Conservation (phyloP, 2,888 invertebrate genomes). For the Rhorus exstirpatorius region DNA sequence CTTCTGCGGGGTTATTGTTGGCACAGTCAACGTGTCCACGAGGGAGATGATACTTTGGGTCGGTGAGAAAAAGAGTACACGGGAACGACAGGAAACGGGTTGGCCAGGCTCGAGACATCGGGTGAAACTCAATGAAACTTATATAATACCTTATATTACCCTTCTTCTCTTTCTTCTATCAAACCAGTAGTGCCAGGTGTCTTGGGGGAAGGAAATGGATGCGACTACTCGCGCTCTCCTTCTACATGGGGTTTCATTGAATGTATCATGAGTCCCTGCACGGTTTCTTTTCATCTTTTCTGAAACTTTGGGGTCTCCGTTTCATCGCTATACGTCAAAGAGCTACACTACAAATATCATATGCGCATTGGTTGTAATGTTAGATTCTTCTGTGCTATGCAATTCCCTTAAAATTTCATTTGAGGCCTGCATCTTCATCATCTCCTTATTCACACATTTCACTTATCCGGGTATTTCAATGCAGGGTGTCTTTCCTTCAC, state of each 20-base stretch:
- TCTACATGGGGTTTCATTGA: slow-evolving; percentile 8
- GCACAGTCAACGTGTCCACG: no score
- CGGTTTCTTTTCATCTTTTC: slow-evolving; percentile 45
- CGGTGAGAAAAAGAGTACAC: background rate
- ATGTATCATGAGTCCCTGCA: slow-evolving; percentile 52
- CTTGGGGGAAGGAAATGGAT: slow-evolving; percentile 52
- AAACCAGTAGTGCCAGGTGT: slow-evolving; percentile 47
- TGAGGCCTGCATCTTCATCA: slow-evolving; percentile 1
- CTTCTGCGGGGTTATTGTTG: background rate
- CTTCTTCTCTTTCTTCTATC: slow-evolving; percentile 51
- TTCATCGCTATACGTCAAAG: slow-evolving; percentile 24
- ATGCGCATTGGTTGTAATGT: background rate
- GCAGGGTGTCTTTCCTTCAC: background rate
- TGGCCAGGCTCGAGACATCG: slow-evolving; percentile 28
- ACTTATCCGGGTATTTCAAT: slow-evolving; percentile 7
- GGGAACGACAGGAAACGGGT: slow-evolving; percentile 64
- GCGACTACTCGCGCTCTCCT: slow-evolving; percentile 24
- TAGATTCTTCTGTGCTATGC: slow-evolving; percentile 1
- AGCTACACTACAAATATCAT: slow-evolving; percentile 5
- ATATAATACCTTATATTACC: slow-evolving; percentile 37
- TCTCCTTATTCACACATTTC: slow-evolving; percentile 6
- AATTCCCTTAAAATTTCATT: background rate
- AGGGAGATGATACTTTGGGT: background rate
- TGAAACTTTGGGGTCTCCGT: slow-evolving; percentile 9
- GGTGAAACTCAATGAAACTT: slow-evolving; percentile 47